Evolutionary conservation across 1,140 invertebrate genomes (phyloP), one percentile per base, ranked within the genome.

Genomic region (Drosophila pseudoobscura): DNA sequence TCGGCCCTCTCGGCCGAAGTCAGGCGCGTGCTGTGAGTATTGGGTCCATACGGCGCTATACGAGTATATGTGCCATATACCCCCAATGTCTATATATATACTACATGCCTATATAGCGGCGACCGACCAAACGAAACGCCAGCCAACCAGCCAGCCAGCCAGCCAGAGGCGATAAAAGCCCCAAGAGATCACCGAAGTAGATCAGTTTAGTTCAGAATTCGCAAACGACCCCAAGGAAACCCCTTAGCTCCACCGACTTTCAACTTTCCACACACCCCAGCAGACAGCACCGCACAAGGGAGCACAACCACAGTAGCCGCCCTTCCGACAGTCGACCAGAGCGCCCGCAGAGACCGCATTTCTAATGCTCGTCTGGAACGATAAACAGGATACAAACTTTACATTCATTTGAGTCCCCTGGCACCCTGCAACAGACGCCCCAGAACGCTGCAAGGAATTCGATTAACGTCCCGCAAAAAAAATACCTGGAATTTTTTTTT

Each of bases 331-430:
- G 7, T 22, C 35, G 13, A 26, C 24, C 46, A 39, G 20, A 31
- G 35, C n/a, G 26, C 44, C 8, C 26, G 31, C 0, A 50, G 35
- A 15, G 44, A 63, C 49, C 39, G 49, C 31, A 72, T 57, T 44
- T 78, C 80, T 72, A 83, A 90, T 90, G 88, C 75, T 90, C 45
- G 82, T 90, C 60, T 90, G 88, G 88, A 90, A 90, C 76, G 88
- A 90, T 71, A 90, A 90, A 65, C 88, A 90, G 80, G 88, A 90
- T 70, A 80, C 58, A n/a, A 84, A 90, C 43, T 84, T 87, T 41
- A 88, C 72, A 6, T 90, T 90, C 35, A 90, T 90, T 78, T 90
- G 77, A 90, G 77, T 31, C 31, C 13, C 24, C 20, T 65, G 51
- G 35, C 22, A 24, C 11, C 6, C 17, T 4, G 45, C 31, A 20